These are phyloP conservation scores for Diplosoma virens DNA, from an alignment of 23 tunicate species.

Conservation along the genomic window DNA sequence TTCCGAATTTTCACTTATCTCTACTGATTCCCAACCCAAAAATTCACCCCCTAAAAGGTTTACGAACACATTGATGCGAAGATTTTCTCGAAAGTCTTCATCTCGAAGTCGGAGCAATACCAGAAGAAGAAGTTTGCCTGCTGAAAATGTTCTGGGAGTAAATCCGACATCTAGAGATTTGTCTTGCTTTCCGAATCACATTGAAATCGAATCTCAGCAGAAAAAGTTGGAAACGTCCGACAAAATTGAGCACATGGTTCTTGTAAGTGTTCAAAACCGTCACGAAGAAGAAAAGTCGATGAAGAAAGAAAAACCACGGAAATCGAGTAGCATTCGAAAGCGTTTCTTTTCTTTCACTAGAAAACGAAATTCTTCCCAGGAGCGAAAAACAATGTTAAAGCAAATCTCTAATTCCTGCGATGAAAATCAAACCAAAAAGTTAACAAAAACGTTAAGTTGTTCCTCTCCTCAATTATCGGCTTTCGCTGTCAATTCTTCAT, in stretches of 20 bases:
- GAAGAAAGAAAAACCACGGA: slow-evolving; percentile 9
- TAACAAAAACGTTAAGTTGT: slow-evolving; percentile 63
- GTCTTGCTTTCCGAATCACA: no score
- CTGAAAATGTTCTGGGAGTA: slow-evolving; percentile 65
- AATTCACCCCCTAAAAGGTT: slow-evolving; percentile 27
- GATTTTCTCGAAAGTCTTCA: slow-evolving; percentile 55
- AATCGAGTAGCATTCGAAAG: slow-evolving; percentile 26
- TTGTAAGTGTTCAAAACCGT: slow-evolving; percentile 26
- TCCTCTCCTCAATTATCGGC: slow-evolving; percentile 77
- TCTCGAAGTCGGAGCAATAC: slow-evolving; percentile 7
- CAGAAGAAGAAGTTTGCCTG: slow-evolving; percentile 62
- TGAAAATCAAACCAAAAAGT: background rate
- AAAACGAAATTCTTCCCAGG: slow-evolving; percentile 30
- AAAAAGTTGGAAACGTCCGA: background rate
- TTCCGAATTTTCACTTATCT: background rate
- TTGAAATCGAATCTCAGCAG: no score
- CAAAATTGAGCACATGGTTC: slow-evolving; percentile 30
- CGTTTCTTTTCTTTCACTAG: slow-evolving; percentile 37
- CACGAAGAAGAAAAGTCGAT: slow-evolving; percentile 22
- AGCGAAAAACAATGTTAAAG: slow-evolving; percentile 17
- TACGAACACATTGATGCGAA: slow-evolving; percentile 51
- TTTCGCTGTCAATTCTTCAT: slow-evolving; percentile 50
- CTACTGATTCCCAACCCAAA: background rate
- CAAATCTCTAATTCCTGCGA: background rate
- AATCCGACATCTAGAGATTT: no score